Evolutionary conservation across 2,888 invertebrate genomes (phyloP).

Genomic region (Trissonchulus latispiculum): DNA sequence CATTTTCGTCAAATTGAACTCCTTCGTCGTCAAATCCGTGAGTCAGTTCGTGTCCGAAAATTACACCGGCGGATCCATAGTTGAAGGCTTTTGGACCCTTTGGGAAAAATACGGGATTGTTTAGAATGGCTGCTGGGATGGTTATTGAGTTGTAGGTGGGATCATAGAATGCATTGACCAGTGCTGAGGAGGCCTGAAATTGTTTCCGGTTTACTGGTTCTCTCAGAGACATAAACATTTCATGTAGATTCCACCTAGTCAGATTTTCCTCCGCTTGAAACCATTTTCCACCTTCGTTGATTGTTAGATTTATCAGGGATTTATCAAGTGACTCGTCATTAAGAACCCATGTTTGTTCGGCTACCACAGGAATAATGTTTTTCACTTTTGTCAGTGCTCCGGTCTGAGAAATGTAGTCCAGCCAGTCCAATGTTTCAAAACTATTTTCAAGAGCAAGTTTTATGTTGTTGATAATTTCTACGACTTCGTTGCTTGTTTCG

Average conservation of each 20-base stretch:
- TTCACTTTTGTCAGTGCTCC: background rate
- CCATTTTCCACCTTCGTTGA: background rate
- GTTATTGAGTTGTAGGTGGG: background rate
- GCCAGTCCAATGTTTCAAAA: background rate
- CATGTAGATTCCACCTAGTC: background rate
- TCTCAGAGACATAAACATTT: background rate
- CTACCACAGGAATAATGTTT: background rate
- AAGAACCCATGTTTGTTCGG: background rate
- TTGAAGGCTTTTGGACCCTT: background rate
- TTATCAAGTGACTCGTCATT: background rate
- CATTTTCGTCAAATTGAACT: background rate
- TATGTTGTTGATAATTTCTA: background rate
- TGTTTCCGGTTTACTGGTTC: background rate
- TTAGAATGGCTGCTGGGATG: background rate
- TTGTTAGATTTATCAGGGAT: background rate
- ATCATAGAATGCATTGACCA: background rate
- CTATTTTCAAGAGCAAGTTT: background rate
- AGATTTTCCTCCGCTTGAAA: background rate
- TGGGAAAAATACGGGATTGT: background rate
- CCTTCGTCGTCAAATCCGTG: constrained; percentile 77
- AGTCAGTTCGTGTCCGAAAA: constrained; percentile 89
- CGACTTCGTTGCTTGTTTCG: background rate
- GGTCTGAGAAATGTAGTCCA: background rate
- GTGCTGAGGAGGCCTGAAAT: background rate
- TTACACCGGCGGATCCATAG: constrained; percentile 89